A percentile compares a stretch with the other conserved stretches of the same genome.
Conservation (phyloP, 2,797 vertebrate genomes). For the Smutsia gigantea region DNA sequence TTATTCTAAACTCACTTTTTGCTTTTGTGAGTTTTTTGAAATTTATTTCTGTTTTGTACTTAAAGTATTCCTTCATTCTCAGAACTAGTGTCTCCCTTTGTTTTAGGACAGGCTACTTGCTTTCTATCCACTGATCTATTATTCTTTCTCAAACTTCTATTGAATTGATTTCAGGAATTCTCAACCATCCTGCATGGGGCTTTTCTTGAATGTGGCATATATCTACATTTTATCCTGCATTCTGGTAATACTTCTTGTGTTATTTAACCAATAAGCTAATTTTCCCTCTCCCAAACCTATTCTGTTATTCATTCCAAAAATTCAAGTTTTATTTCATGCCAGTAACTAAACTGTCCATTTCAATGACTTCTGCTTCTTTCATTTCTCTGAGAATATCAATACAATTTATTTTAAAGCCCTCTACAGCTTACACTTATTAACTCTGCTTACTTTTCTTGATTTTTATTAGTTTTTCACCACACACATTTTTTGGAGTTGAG, state of each 20-base stretch:
- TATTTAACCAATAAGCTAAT: neutral
- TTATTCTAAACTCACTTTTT: neutral
- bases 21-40: neutral
- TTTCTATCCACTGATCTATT: neutral
- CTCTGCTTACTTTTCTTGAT: neutral
- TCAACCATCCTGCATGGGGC: neutral
- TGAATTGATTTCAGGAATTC: neutral
- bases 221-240: neutral
- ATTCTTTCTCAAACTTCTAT: neutral
- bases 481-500: neutral
- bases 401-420: slow-evolving; percentile 3
- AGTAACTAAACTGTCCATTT: neutral
- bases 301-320: neutral
- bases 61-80: neutral
- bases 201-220: neutral
- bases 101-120: neutral
- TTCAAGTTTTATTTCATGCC: neutral
- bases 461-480: neutral
- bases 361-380: neutral
- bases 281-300: neutral
- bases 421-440: neutral
- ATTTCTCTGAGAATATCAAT: neutral
- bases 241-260: neutral
- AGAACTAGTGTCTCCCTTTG: neutral
- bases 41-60: neutral